Evolutionary conservation across 2,113 vertebrate species (phyloP), one percentile per base, ranked within the genome.

Genomic region (Gobiocypris rarus): DNA sequence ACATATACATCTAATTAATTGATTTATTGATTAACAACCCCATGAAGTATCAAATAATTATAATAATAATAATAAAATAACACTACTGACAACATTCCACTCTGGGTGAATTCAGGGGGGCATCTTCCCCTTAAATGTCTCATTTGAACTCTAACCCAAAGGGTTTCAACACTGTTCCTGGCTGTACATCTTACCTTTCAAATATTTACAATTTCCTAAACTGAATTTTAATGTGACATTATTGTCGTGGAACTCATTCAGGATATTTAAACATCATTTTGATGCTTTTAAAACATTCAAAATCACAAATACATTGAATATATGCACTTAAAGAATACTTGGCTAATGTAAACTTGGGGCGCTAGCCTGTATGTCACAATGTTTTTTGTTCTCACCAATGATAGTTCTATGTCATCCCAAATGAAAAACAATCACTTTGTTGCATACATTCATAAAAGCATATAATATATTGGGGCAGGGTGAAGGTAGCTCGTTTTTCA

Each of bases 361-460:
- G 10, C 34, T 58, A 77, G 75, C 54, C 56, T 41, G 17, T n/a
- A n/a, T n/a, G n/a, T n/a, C n/a, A n/a, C n/a, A n/a, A n/a, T n/a
- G n/a, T n/a, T 77, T 31, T 77, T 28, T 63, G 38, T 8, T 80
- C 43, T 10, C 56, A 28, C 8, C 14, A 45, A 38, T 31, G 41
- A 65, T 19, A 31, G 43, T 19, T 65, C 43, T 50, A 28, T 67
- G 43, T 67, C 14, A 13, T 67, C 9, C 15, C 17, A 67, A 80
- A 80, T 65, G 0, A 63, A 65, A 45, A 80, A 50, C 59, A 80
- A 80, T 65, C 59, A 50, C 61, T 52, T 65, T 50, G 17, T 80
- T 80, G 41, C 41, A 80, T 80, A 80, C 78, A 80, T 52, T 80
- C 78, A 67, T 80, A 80, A 67, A 28, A 80, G 59, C 59, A 80